A percentile compares a stretch with the other conserved stretches of the same genome.
These are phyloP conservation scores for Vespertilio murinus DNA, from an alignment of 2,797 vertebrate genomes.

Conservation along the genomic window DNA sequence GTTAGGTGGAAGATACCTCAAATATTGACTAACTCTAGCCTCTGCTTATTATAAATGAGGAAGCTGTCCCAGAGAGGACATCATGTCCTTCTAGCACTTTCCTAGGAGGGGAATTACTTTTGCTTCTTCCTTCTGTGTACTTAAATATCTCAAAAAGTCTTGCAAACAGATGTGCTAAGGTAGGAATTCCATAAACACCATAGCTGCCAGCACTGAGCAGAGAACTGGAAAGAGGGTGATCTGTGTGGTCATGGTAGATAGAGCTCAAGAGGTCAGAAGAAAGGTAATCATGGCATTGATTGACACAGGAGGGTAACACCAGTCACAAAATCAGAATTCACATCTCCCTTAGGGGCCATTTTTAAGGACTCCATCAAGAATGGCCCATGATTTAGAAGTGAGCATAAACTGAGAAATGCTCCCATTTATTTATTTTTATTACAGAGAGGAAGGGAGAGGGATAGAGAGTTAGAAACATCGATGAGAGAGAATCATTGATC, in stretches of 20 bases:
- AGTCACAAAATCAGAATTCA: slow-evolving; percentile 37
- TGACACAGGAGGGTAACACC: neutral
- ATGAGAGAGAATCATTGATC: too few relatives aligned
- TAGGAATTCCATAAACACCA: neutral
- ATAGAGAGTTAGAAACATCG: too few relatives aligned
- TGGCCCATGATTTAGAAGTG: neutral
- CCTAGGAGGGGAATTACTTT: neutral
- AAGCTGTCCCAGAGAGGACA: neutral
- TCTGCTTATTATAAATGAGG: neutral
- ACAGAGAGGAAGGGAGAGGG: too few relatives aligned
- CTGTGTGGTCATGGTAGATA: neutral
- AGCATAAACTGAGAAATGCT: neutral
- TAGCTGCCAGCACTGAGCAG: neutral
- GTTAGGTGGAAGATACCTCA: neutral
- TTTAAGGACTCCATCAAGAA: slow-evolving; percentile 40
- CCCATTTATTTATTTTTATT: neutral
- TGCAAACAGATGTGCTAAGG: neutral
- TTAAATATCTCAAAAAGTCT: slow-evolving; percentile 17
- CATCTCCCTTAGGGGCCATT: neutral
- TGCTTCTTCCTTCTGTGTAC: neutral
- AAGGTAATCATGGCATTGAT: neutral
- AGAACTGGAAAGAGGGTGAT: neutral
- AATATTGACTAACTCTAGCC: neutral
- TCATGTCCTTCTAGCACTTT: neutral
- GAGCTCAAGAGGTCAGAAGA: slow-evolving; percentile 14